Percentiles rank a stretch among this genome's conserved stretches.
These are phyloP conservation scores for Strix uralensis DNA, from an alignment of 2,113 vertebrate genomes.

Conservation along the genomic window DNA sequence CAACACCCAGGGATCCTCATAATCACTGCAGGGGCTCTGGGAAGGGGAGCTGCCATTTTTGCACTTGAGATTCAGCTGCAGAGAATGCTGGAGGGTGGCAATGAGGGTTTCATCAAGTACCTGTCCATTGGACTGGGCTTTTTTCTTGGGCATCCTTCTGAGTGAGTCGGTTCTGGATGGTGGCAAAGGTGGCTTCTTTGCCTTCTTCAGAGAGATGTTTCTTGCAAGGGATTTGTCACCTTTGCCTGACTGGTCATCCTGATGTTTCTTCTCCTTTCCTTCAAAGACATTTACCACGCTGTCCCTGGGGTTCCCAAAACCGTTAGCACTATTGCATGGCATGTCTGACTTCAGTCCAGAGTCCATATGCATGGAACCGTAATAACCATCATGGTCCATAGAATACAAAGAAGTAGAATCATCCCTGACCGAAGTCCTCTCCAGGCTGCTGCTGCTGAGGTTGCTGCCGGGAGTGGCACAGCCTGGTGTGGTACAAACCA, in stretches of 20 bases:
- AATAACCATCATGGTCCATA: slow-evolving; percentile 86
- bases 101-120: slow-evolving; percentile 90
- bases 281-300: slow-evolving; percentile 84
- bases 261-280: slow-evolving; percentile 74
- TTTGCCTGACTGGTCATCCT: slow-evolving; percentile 72
- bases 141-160: slow-evolving; percentile 82
- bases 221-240: slow-evolving; percentile 84
- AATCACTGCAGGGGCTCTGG: slow-evolving; percentile 92
- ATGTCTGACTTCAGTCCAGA: slow-evolving; percentile 75
- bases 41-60: slow-evolving; percentile 86
- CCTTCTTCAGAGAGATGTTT: slow-evolving; percentile 92
- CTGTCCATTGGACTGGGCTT: slow-evolving; percentile 68
- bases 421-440: slow-evolving; percentile 78
- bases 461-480: slow-evolving; percentile 85
- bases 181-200: slow-evolving; percentile 90
- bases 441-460: slow-evolving; percentile 84
- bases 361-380: slow-evolving; percentile 79
- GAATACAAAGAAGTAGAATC: slow-evolving; percentile 86
- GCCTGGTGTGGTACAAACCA: slow-evolving; percentile 73
- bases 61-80: slow-evolving; percentile 85
- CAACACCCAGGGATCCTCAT: slow-evolving; percentile 91
- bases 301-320: slow-evolving; percentile 80
- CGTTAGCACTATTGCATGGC: slow-evolving; percentile 64
- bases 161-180: slow-evolving; percentile 94
- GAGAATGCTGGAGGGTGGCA: slow-evolving; percentile 90